A percentile compares a stretch with the other conserved stretches of the same genome.
Conservation (phyloP, 2,888 invertebrate species). For the Ligdia adustata region DNA sequence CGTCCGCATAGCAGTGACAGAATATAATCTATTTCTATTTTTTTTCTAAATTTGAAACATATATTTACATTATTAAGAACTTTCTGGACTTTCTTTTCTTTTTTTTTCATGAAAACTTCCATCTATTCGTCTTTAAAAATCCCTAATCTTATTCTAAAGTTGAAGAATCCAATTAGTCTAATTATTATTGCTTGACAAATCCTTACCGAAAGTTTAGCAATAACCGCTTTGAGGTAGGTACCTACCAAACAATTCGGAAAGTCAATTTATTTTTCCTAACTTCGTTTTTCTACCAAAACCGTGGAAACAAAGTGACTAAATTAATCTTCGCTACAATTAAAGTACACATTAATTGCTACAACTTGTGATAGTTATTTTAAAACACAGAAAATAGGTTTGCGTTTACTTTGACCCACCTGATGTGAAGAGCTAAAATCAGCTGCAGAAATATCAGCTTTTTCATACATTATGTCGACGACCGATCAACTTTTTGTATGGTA, state of each 20-base stretch:
- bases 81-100: too few relatives aligned
- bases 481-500: too few relatives aligned
- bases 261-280: constrained; percentile 13
- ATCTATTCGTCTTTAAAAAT: constrained; percentile 13
- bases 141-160: constrained; percentile 17
- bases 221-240: constrained; percentile 7
- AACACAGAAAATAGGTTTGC: too few relatives aligned
- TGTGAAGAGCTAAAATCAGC: too few relatives aligned
- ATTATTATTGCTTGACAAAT: constrained; percentile 15
- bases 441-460: too few relatives aligned
- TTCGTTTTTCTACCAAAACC: constrained; percentile 12
- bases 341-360: background rate
- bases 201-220: constrained; percentile 16
- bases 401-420: too few relatives aligned
- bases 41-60: too few relatives aligned
- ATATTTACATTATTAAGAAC: too few relatives aligned
- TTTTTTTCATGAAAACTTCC: constrained; percentile 10
- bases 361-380: too few relatives aligned
- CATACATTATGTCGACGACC: too few relatives aligned
- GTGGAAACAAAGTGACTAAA: constrained; percentile 5
- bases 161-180: constrained; percentile 24
- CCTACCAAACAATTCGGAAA: constrained; percentile 9
- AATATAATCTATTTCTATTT: too few relatives aligned
- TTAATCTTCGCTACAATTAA: constrained; percentile 2
- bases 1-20: too few relatives aligned